Conservation (phyloP, 1,140 invertebrate genomes). For the Melitaea cinxia region DNA sequence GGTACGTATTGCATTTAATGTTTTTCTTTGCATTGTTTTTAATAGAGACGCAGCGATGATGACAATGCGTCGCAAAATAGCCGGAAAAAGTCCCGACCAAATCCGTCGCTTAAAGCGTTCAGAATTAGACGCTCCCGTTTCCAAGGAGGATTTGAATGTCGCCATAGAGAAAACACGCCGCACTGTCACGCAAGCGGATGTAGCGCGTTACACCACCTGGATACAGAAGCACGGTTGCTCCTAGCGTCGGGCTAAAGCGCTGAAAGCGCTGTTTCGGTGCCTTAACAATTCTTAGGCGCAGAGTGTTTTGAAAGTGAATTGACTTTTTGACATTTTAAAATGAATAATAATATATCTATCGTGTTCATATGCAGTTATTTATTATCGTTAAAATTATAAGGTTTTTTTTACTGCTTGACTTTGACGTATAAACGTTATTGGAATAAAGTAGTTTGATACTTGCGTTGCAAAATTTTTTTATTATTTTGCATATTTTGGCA, state of each 20-base stretch:
- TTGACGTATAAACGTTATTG: too few relatives aligned
- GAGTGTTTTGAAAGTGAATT: neutral
- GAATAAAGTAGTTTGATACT: neutral
- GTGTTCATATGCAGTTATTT: too few relatives aligned
- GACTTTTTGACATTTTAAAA: constrained; percentile 14
- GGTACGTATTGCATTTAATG: too few relatives aligned
- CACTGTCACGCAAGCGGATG: constrained; percentile 95
- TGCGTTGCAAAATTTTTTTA: neutral
- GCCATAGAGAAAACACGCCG: constrained; percentile 96
- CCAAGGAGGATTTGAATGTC: constrained; percentile 92
- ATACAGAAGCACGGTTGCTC: constrained; percentile 84
- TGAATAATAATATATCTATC: constrained; percentile 2
- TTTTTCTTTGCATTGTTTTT: neutral
- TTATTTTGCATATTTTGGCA: neutral
- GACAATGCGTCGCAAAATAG: constrained; percentile 97
- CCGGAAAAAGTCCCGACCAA: constrained; percentile 95
- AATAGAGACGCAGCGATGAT: constrained; percentile 98
- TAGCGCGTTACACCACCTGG: constrained; percentile 97
- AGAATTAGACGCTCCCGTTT: constrained; percentile 96
- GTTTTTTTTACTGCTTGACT: too few relatives aligned
- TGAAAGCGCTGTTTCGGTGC: constrained; percentile 61
- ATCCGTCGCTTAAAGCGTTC: constrained; percentile 96
- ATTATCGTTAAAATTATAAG: constrained; percentile 11
- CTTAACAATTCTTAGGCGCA: constrained; percentile 34
- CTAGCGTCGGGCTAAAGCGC: constrained; percentile 69